A percentile compares a stretch with the other conserved stretches of the same genome.
These are phyloP conservation scores for Australoheros scitulus DNA, from an alignment of 2,113 vertebrate genomes.

Conservation along the genomic window DNA sequence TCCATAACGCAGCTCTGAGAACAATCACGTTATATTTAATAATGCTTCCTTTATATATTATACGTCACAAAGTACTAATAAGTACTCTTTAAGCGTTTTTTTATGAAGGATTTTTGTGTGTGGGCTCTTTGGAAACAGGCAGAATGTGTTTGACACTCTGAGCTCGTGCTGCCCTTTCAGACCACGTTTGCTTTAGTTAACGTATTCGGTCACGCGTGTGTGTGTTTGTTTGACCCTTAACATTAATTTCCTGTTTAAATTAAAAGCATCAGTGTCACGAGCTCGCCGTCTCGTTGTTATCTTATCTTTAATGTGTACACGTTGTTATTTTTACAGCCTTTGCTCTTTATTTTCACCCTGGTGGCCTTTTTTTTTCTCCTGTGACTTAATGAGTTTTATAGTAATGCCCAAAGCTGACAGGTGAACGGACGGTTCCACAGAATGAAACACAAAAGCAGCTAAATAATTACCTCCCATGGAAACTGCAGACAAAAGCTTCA, in stretches of 20 bases:
- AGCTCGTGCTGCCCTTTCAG: background rate
- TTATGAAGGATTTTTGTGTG: background rate
- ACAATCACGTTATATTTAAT: background rate
- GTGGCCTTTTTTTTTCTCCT: rapidly evolving
- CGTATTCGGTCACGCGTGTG: background rate
- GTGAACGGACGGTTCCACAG: conserved; percentile 35
- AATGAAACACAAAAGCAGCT: conserved; percentile 49
- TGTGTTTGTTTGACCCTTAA: background rate
- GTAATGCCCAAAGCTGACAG: conserved; percentile 20
- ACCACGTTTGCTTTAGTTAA: conserved; percentile 47
- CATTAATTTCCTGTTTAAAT: conserved; percentile 47
- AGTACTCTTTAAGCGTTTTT: no score
- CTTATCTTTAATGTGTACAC: background rate
- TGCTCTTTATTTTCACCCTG: background rate
- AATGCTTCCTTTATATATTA: background rate
- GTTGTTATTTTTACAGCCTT: background rate
- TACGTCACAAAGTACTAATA: background rate
- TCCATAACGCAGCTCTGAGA: background rate
- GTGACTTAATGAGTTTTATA: conserved; percentile 18
- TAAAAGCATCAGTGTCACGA: background rate
- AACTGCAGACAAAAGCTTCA: conserved; percentile 37
- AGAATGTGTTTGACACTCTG: background rate
- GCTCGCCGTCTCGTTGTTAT: background rate
- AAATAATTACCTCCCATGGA: conserved; percentile 44
- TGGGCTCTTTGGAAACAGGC: background rate